A percentile compares a stretch with the other conserved stretches of the same genome.
phyloP scores from a whole-genome alignment of 1,140 invertebrate genomes.

The Drosophila sproati region DNA sequence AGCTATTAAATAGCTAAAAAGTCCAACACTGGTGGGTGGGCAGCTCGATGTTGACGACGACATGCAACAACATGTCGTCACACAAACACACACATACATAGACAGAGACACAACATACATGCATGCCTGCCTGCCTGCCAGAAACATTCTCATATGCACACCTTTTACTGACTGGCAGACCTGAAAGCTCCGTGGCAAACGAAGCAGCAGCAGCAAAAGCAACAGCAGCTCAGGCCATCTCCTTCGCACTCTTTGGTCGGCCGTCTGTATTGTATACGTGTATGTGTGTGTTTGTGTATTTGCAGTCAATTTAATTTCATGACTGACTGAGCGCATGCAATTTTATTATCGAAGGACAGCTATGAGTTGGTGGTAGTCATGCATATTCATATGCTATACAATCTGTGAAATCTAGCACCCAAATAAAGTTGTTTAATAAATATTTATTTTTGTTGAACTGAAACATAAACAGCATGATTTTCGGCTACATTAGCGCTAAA shows the following conservation, averaged over 20 bases:
- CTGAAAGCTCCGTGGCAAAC: conserved; percentile 28
- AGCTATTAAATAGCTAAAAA: not conserved
- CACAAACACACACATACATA: conserved; percentile 26
- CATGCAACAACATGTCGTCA: conserved; percentile 73
- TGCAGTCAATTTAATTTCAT: conserved; percentile 85
- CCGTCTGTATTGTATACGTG: conserved; percentile 42
- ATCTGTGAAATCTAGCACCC: conserved; percentile 34
- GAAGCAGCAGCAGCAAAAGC: conserved; percentile 3
- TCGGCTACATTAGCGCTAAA: too few species aligned
- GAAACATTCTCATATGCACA: conserved; percentile 41
- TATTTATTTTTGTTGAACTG: conserved; percentile 61
- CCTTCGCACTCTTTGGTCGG: conserved; percentile 14
- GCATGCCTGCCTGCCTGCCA: conserved; percentile 21
- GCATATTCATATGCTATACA: conserved; percentile 48
- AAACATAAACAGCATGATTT: too few species aligned
- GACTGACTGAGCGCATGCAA: conserved; percentile 83
- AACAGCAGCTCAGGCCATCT: conserved; percentile 15
- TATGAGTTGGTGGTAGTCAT: too few species aligned
- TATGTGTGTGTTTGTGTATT: conserved; percentile 60
- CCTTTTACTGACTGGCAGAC: conserved; percentile 44
- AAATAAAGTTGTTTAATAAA: conserved; percentile 69
- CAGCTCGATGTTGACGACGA: conserved; percentile 54
- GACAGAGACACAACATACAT: conserved; percentile 20
- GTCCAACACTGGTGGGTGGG: not conserved
- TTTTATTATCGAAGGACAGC: conserved; percentile 79